A percentile compares a stretch with the other conserved stretches of the same genome.
These are phyloP conservation scores for Rhinoraja longicauda DNA, from an alignment of 2,797 vertebrate genomes.

Conservation along the genomic window DNA sequence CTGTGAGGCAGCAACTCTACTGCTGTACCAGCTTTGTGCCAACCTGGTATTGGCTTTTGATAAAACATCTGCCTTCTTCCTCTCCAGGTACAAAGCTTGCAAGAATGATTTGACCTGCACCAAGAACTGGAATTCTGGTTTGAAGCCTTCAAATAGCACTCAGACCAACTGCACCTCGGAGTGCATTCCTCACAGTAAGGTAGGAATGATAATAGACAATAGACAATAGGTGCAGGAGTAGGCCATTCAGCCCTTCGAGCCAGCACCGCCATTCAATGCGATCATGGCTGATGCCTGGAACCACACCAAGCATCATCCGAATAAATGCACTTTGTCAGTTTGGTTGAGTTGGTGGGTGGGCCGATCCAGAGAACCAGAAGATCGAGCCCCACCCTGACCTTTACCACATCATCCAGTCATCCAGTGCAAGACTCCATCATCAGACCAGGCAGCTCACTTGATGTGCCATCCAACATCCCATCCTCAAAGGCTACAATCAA, in stretches of 20 bases:
- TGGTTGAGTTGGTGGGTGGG: neutral
- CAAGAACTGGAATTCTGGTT: conserved; percentile 57
- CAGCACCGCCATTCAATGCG: no score
- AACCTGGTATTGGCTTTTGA: neutral
- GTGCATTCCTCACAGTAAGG: conserved; percentile 72
- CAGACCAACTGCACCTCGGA: conserved; percentile 62
- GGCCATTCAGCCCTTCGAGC: no score
- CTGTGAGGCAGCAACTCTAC: no score
- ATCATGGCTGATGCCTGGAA: neutral
- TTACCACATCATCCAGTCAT: neutral
- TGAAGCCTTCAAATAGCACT: conserved; percentile 47
- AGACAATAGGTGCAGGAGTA: no score
- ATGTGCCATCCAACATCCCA: neutral
- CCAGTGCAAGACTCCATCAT: neutral
- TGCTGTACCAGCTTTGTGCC: no score
- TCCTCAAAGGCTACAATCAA: neutral
- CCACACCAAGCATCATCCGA: neutral
- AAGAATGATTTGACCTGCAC: conserved; percentile 67
- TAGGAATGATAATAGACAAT: conserved; percentile 50
- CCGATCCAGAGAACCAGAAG: neutral
- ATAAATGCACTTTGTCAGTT: neutral
- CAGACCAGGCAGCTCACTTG: neutral
- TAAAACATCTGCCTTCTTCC: neutral
- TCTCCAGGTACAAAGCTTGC: conserved; percentile 70
- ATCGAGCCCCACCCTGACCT: neutral